Percentiles rank a stretch among this genome's conserved stretches.
phyloP scores from a whole-genome alignment of 2,888 invertebrate genomes.

The Standfussiana lucernea region DNA sequence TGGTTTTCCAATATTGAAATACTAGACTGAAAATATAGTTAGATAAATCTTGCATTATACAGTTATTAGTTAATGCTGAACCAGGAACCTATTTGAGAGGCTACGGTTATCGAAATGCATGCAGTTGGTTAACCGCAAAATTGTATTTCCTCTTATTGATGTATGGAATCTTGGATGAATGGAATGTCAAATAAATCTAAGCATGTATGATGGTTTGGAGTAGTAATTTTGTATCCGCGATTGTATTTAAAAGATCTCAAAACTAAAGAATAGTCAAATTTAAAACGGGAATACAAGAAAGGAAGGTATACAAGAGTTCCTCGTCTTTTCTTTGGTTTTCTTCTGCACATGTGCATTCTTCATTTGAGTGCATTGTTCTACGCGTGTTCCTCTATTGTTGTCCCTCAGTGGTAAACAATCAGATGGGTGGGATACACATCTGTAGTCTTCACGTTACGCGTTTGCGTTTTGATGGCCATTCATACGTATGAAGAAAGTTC shows the following conservation, averaged over 20 bases:
- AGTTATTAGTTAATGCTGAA: conserved; percentile 2
- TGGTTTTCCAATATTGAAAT: conserved; percentile 25
- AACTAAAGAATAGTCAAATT: background rate
- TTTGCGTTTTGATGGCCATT: background rate
- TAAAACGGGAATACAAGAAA: background rate
- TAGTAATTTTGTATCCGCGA: background rate
- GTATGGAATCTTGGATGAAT: background rate
- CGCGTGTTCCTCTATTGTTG: background rate
- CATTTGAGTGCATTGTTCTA: background rate
- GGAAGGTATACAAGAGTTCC: background rate
- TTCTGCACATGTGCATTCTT: background rate
- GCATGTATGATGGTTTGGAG: background rate
- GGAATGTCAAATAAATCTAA: background rate
- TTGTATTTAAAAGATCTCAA: background rate
- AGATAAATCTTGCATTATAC: conserved; percentile 4
- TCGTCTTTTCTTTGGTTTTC: background rate
- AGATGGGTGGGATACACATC: too few relatives aligned
- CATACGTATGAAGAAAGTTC: background rate
- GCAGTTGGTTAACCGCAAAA: conserved; percentile 20
- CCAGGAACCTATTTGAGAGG: background rate
- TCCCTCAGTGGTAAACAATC: too few relatives aligned
- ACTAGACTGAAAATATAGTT: conserved; percentile 9
- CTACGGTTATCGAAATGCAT: conserved; percentile 5
- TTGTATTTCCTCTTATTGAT: conserved; percentile 11
- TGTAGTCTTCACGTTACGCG: too few relatives aligned